phyloP scores from a whole-genome alignment of 92 coral and sea anemone species.

The Epizoanthus stellaris region DNA sequence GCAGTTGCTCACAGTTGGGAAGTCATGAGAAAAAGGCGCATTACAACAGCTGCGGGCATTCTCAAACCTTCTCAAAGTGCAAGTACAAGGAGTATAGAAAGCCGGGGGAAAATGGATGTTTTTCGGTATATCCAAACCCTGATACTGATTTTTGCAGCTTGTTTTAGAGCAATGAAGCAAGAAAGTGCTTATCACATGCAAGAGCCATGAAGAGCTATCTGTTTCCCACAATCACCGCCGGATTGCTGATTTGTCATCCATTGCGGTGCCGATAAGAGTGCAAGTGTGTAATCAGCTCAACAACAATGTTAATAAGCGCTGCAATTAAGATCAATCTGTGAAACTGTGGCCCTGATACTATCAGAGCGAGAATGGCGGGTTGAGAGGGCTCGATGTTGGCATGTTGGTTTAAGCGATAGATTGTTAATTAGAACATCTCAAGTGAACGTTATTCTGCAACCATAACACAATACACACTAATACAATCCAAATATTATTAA shows the following conservation, averaged over 20 bases:
- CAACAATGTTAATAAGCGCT: conserved; percentile 92
- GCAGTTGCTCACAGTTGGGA: background rate
- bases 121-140: no score
- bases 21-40: no score
- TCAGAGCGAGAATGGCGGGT: conserved; percentile 17
- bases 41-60: no score
- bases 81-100: background rate
- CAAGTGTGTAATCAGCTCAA: conserved; percentile 74
- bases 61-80: no score
- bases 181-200: conserved; percentile 26
- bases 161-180: conserved; percentile 3
- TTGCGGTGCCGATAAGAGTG: conserved; percentile 80
- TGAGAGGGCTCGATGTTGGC: conserved; percentile 28
- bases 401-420: conserved; percentile 74
- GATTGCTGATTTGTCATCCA: conserved; percentile 49
- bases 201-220: conserved; percentile 51
- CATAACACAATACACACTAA: conserved; percentile 56
- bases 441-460: conserved; percentile 42
- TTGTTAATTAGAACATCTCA: conserved; percentile 54
- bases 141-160: background rate
- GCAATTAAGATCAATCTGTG: conserved; percentile 97
- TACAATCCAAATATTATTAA: conserved; percentile 78
- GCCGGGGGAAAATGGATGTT: no score
- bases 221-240: conserved; percentile 35
- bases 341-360: conserved; percentile 64